Evolutionary conservation across 2,113 vertebrate genomes (phyloP).

Genomic region (Salvator merianae): DNA sequence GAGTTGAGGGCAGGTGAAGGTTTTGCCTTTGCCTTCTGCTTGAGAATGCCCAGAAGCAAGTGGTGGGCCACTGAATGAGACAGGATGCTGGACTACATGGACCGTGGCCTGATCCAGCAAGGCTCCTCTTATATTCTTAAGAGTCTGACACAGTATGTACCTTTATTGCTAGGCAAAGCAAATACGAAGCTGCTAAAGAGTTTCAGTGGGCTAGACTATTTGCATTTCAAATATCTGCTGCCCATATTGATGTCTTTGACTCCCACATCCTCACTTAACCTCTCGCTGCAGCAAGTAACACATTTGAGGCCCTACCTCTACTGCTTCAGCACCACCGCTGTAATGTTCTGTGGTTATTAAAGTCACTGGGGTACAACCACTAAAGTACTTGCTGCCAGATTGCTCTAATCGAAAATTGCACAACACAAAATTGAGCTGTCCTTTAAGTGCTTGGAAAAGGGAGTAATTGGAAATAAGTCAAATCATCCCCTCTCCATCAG

Average conservation of each 20-base stretch:
- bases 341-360: conserved; percentile 29
- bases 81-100: too few species aligned
- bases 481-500: background rate
- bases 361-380: conserved; percentile 57
- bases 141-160: conserved; percentile 68
- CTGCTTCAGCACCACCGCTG: conserved; percentile 1
- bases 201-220: conserved; percentile 67
- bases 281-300: conserved; percentile 44
- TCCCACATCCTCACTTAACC: conserved; percentile 55
- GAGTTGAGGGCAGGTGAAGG: too few species aligned
- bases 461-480: conserved; percentile 48
- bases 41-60: too few species aligned
- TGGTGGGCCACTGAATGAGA: too few species aligned
- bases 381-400: conserved; percentile 54
- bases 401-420: conserved; percentile 40
- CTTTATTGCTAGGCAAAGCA: conserved; percentile 65
- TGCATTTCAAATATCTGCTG: conserved; percentile 65
- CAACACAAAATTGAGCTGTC: conserved; percentile 53
- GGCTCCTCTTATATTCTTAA: too few species aligned
- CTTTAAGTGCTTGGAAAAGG: conserved; percentile 40
- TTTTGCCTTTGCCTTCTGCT: too few species aligned
- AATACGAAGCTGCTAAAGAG: conserved; percentile 61
- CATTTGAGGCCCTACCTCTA: conserved; percentile 23
- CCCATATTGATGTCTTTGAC: conserved; percentile 48
- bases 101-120: too few species aligned